Base-by-base conservation (phyloP, 2,888 invertebrate species). In the Hoplodrina ambigua region DNA sequence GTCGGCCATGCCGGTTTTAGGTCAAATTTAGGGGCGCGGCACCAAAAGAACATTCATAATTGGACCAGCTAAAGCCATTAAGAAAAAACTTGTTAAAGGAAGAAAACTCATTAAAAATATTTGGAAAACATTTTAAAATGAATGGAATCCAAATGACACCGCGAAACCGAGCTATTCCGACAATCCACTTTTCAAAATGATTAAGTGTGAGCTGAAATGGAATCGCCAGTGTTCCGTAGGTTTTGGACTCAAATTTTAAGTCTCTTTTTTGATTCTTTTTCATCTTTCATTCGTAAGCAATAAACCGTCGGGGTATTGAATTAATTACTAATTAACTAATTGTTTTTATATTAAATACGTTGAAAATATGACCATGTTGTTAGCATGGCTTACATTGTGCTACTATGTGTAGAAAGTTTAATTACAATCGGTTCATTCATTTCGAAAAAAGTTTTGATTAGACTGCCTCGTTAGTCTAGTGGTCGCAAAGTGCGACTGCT, bases 21-120 rank as follows among this genome's bases (percentile, higher is more conserved):
- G 55, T 65, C 65, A 78, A 20, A 59, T 33, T 25, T 50, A 46
- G n/a, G 46, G 64, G 25, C 55, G 46, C 25, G 25, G n/a, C 41
- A 6, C 15, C 17, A 50, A 50, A 69, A 37, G 11, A 59, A 59
- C 60, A 37, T 1, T 73, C 59, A 59, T 70, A 73, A 73, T 77
- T 77, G 77, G 37, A 54, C 20, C 49, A 55, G 37, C 50, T 13
- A 50, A 78, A 59, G n/a, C 55, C 73, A 78, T 78, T 78, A 78
- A 50, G 58, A 75, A 78, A 64, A 66, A 79, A 74, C 56, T 60
- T 56, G 49, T 30, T 13, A 71, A 55, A 59, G 20, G 20, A 61
- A 66, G 59, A 63, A 68, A 76, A 76, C 54, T 75, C 80, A 55
- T 75, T 80, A 75, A 74, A 79, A 75, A 75, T 80, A 75, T 75